Evolutionary conservation across 2,113 vertebrate genomes (phyloP).

Genomic region (Trematocara marginatum): DNA sequence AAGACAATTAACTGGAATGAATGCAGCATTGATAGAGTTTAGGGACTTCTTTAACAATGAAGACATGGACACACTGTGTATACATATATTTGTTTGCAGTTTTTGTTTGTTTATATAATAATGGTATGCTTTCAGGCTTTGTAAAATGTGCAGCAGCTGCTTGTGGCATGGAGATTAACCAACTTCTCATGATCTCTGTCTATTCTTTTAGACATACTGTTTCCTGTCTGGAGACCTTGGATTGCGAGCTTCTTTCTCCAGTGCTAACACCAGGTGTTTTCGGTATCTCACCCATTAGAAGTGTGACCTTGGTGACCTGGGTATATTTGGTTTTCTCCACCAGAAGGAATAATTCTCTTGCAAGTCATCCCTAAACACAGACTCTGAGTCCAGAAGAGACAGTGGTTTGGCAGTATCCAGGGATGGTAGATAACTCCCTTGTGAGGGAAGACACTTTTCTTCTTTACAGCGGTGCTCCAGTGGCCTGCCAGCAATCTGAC

Average conservation of each 20-base stretch:
- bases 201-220: background rate
- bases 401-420: constrained; percentile 51
- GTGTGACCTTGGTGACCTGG: constrained; percentile 8
- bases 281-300: background rate
- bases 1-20: background rate
- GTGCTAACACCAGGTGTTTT: constrained; percentile 11
- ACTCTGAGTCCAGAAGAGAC: background rate
- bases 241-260: background rate
- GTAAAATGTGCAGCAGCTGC: background rate
- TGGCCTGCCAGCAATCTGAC: constrained; percentile 71
- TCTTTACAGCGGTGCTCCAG: constrained; percentile 65
- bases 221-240: constrained; percentile 32
- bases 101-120: background rate
- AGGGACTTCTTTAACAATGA: background rate
- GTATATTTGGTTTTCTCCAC: constrained; percentile 26
- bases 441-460: constrained; percentile 78
- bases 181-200: background rate
- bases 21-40: background rate
- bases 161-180: background rate
- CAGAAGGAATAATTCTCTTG: constrained; percentile 1
- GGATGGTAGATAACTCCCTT: constrained; percentile 89
- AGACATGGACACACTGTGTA: background rate
- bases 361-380: background rate
- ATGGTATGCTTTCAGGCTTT: background rate
- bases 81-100: background rate